phyloP scores from a whole-genome alignment of 2,113 vertebrate species.

The human region DNA sequence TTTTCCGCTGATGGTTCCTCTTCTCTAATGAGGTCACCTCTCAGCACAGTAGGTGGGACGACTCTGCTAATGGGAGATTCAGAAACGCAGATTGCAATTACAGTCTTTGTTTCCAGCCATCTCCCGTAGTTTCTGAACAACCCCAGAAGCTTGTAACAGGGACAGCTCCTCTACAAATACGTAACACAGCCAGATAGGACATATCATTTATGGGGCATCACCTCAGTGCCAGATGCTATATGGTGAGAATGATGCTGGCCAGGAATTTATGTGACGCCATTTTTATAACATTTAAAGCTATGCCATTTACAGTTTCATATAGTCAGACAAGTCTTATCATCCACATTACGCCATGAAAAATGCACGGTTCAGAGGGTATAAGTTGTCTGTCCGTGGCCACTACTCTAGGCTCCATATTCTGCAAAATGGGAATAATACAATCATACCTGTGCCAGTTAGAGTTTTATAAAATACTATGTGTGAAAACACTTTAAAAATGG shows the following conservation, averaged over 20 bases:
- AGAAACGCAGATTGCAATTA: constrained; percentile 60
- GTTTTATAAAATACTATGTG: neutral
- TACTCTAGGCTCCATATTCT: neutral
- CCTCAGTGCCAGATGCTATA: too few relatives aligned
- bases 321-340: neutral
- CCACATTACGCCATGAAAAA: neutral
- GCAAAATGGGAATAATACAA: neutral
- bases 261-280: neutral
- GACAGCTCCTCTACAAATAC: neutral
- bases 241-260: neutral
- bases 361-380: neutral
- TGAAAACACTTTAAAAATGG: neutral
- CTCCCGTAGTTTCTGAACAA: constrained; percentile 55
- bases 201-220: neutral
- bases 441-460: neutral
- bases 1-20: constrained; percentile 31
- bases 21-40: constrained; percentile 74
- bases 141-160: neutral
- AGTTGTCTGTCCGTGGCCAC: neutral
- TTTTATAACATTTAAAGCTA: neutral
- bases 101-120: neutral
- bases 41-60: constrained; percentile 59
- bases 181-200: neutral
- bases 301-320: neutral
- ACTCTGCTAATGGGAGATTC: constrained; percentile 61